These are phyloP conservation scores for Chelon auratus DNA, from an alignment of 2,797 vertebrate genomes.

Conservation along the genomic window DNA sequence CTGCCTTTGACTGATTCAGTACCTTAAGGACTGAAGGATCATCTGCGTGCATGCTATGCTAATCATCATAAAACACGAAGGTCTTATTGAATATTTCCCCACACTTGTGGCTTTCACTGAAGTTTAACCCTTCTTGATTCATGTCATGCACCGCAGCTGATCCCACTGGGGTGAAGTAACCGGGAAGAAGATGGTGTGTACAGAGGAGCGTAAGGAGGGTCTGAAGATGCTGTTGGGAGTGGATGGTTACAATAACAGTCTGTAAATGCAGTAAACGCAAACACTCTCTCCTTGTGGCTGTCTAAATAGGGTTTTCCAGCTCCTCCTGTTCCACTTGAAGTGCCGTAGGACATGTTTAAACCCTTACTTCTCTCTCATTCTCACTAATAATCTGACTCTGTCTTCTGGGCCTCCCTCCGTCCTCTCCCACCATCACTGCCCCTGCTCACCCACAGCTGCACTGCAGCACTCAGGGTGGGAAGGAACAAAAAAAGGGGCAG, in stretches of 20 bases:
- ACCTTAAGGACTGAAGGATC: conserved; percentile 48
- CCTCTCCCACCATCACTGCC: conserved; percentile 42
- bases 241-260: conserved; percentile 77
- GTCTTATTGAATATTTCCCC: conserved; percentile 46
- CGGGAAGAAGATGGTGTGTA: conserved; percentile 28
- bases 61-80: conserved; percentile 58
- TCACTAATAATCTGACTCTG: conserved; percentile 72
- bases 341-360: conserved; percentile 78
- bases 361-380: conserved; percentile 73
- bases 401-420: conserved; percentile 64
- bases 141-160: conserved; percentile 48
- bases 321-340: conserved; percentile 66
- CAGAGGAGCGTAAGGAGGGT: conserved; percentile 46
- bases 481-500: conserved; percentile 13
- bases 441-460: conserved; percentile 68
- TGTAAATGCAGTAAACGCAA: conserved; percentile 68
- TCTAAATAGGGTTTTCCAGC: conserved; percentile 63
- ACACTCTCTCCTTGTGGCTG: conserved; percentile 68
- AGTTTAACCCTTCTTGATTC: conserved; percentile 31
- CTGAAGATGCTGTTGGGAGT: conserved; percentile 60
- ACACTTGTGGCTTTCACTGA: conserved; percentile 35
- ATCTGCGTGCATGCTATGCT: conserved; percentile 47
- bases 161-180: conserved; percentile 42
- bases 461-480: conserved; percentile 47
- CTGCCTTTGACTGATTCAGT: conserved; percentile 38